Evolutionary conservation across 2,113 vertebrate species (phyloP), one percentile per base, ranked within the genome.

Genomic region (Andinoacara biseriatus): DNA sequence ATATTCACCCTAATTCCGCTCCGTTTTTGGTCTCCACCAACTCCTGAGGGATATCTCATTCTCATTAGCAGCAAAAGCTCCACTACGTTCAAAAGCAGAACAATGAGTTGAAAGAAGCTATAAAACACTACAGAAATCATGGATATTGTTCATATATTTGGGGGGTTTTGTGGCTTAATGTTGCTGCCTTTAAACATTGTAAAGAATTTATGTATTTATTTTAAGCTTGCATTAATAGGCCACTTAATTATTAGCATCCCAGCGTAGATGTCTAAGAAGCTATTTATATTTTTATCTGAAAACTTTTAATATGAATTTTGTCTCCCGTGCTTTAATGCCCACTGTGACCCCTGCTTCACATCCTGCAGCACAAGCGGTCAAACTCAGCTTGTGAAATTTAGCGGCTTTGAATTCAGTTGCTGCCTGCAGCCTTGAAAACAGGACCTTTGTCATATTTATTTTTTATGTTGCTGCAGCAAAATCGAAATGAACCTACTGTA

Each of bases 151-250:
- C 38, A 69, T 38, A 46, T 22, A 26, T 80, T 31, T 40, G 52
- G 38, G 1, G 2, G 2, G 11, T 18, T n/a, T n/a, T n/a, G n/a
- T n/a, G 35, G 18, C 22, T 15, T 13, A 59, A 76, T 26, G 11
- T 22, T 1, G 9, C 10, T 14, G 24, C 5, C 22, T 60, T 76
- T 76, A 29, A 60, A 60, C 75, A 46, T 20, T 43, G 31, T 60
- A 4, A 49, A 22, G 57, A 59, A 5, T 10, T 60, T 22, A 33
- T 33, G 33, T 33, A 17, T 20, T 33, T 33, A 35, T 43, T 49
- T 0, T 31, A 77, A 77, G 38, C 18, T 33, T 3, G 18, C 0
- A 11, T 20, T 69, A 46, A 40, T 22, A 40, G n/a, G 22, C 2
- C 26, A 15, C 24, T 76, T 40, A 26, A 31, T 31, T 49, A 49